Evolutionary conservation across 2,888 invertebrate species (phyloP).

Genomic region (Drosophila basisetae): DNA sequence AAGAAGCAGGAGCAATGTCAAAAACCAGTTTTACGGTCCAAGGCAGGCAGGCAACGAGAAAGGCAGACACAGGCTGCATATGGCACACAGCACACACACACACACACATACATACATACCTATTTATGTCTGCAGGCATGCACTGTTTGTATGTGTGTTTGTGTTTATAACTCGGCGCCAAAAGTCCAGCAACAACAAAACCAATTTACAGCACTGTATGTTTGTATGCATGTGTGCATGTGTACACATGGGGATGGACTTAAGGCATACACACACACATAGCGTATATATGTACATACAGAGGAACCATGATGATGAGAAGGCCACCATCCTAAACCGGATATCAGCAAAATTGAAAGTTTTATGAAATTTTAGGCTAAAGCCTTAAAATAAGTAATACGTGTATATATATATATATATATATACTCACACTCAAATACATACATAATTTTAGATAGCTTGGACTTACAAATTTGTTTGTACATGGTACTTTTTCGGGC

Average conservation of each 20-base stretch:
- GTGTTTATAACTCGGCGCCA: constrained; percentile 26
- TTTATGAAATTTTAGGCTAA: constrained; percentile 47
- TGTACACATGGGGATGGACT: background rate
- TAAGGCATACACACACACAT: background rate
- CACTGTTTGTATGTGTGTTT: background rate
- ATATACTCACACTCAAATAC: background rate
- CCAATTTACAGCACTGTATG: constrained; percentile 18
- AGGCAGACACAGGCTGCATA: constrained; percentile 51
- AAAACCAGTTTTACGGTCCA: constrained; percentile 69
- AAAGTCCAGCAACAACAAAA: constrained; percentile 34
- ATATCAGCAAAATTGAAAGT: constrained; percentile 76
- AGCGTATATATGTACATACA: background rate
- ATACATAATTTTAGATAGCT: background rate
- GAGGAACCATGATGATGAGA: constrained; percentile 46
- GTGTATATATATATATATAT: background rate
- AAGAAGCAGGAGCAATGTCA: constrained; percentile 56
- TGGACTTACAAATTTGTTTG: background rate
- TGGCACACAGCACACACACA: constrained; percentile 28
- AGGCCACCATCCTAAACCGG: constrained; percentile 69
- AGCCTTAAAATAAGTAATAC: background rate
- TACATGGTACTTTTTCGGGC: constrained; percentile 2
- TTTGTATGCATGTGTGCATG: background rate
- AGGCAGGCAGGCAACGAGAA: constrained; percentile 34
- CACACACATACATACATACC: background rate
- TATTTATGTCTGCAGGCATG: background rate